phyloP scores from a whole-genome alignment of 2,888 invertebrate species.

The Drosophila testacea region DNA sequence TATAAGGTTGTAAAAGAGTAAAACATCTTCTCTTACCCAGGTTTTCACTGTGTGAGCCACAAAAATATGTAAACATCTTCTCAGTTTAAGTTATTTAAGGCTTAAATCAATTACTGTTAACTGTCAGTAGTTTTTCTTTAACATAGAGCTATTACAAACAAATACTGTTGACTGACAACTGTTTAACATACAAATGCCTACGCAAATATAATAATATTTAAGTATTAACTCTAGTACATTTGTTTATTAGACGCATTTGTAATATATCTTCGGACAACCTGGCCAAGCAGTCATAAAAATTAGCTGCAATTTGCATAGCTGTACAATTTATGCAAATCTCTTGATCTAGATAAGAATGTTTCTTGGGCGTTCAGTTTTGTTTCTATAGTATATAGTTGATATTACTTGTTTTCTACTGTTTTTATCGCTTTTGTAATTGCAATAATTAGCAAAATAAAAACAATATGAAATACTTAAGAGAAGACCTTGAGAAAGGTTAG shows the following conservation, averaged over 20 bases:
- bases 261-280: slow-evolving; percentile 27
- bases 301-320: slow-evolving; percentile 76
- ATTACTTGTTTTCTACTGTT: slow-evolving; percentile 14
- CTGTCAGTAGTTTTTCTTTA: neutral
- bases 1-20: neutral
- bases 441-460: slow-evolving; percentile 61
- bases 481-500: slow-evolving; percentile 68
- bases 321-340: slow-evolving; percentile 75
- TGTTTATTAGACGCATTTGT: slow-evolving; percentile 43
- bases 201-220: neutral
- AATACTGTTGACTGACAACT: slow-evolving; percentile 1
- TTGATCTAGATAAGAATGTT: slow-evolving; percentile 69
- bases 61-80: too few species aligned
- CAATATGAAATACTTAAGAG: neutral
- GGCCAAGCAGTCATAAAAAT: slow-evolving; percentile 63
- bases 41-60: neutral
- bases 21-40: neutral
- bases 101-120: neutral
- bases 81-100: too few species aligned
- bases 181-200: slow-evolving; percentile 9
- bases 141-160: neutral
- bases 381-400: neutral
- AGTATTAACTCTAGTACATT: slow-evolving; percentile 18
- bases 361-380: slow-evolving; percentile 53
- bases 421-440: slow-evolving; percentile 70